Evolutionary conservation across 2,888 invertebrate genomes (phyloP).

Genomic region (Seira sanloemensis): DNA sequence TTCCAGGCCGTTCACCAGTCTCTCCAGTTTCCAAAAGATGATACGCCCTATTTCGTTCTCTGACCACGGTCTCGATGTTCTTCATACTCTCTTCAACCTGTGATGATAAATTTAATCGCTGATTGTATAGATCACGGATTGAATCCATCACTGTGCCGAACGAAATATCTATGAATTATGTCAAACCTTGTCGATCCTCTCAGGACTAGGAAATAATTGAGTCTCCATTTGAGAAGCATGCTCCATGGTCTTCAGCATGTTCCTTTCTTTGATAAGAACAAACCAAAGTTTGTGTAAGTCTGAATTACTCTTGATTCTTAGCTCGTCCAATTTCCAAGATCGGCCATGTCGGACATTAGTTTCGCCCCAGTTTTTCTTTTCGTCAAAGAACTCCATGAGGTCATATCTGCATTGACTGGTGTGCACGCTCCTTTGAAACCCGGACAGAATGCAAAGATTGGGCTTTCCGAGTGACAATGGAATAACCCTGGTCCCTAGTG

Average conservation of each 20-base stretch:
- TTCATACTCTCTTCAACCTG: conserved; percentile 93
- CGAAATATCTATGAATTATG: not conserved
- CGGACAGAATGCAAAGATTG: not conserved
- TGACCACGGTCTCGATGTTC: conserved; percentile 91
- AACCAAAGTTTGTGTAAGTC: conserved; percentile 98
- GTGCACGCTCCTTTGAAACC: conserved; percentile 27
- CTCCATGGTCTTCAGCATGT: conserved; percentile 98
- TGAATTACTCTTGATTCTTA: conserved; percentile 94
- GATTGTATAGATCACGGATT: no score
- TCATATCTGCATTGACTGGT: conserved; percentile 74
- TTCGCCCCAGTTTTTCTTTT: conserved; percentile 88
- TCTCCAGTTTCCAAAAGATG: conserved; percentile 92
- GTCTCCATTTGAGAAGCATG: conserved; percentile 83
- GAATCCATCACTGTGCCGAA: not conserved
- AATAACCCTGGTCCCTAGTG: conserved; percentile 6
- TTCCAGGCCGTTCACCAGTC: conserved; percentile 85
- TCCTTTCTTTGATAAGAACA: conserved; percentile 93
- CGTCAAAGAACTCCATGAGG: conserved; percentile 94
- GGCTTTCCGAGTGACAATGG: not conserved
- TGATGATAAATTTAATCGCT: no score
- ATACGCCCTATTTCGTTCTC: conserved; percentile 94
- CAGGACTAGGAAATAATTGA: conserved; percentile 90
- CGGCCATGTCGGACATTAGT: conserved; percentile 87
- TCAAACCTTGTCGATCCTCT: conserved; percentile 93
- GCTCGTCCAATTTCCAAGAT: conserved; percentile 91